phyloP scores from a whole-genome alignment of 2,888 invertebrate species.

The Pyrochroa serraticornis region DNA sequence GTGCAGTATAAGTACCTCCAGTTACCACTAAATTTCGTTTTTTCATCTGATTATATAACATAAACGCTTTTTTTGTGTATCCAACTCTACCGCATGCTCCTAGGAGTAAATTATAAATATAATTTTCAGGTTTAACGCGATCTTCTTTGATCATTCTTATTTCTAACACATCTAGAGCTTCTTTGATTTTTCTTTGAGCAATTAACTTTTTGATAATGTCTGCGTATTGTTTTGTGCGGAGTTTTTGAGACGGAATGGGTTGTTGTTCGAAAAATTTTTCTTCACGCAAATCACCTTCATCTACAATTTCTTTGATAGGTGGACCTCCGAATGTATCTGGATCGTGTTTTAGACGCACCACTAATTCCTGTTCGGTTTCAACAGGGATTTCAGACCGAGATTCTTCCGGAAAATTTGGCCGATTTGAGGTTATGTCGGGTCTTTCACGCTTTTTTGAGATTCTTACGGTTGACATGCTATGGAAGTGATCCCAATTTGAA shows the following conservation, averaged over 20 bases:
- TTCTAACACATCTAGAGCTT: slow-evolving; percentile 81
- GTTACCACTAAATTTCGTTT: slow-evolving; percentile 71
- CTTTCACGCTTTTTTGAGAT: background rate
- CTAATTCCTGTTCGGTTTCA: slow-evolving; percentile 45
- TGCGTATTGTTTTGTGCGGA: slow-evolving; percentile 70
- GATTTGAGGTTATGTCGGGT: background rate
- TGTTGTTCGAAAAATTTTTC: slow-evolving; percentile 63
- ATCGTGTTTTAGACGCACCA: slow-evolving; percentile 56
- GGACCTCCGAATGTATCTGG: slow-evolving; percentile 66
- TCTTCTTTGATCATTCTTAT: slow-evolving; percentile 78
- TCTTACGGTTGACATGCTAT: background rate
- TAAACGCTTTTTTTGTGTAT: slow-evolving; percentile 84
- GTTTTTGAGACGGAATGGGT: slow-evolving; percentile 59
- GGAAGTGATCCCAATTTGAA: background rate
- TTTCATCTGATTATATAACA: slow-evolving; percentile 83
- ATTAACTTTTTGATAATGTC: slow-evolving; percentile 73
- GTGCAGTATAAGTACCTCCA: slow-evolving; percentile 78
- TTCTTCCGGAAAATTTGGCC: no score
- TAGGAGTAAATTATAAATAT: slow-evolving; percentile 83
- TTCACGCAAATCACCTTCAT: slow-evolving; percentile 67
- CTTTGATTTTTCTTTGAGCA: slow-evolving; percentile 68
- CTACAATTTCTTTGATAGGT: slow-evolving; percentile 48
- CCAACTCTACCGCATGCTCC: slow-evolving; percentile 83
- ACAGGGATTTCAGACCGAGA: background rate
- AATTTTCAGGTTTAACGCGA: slow-evolving; percentile 76